Conservation (phyloP, 2,888 invertebrate genomes). For the Rhamnusium bicolor region DNA sequence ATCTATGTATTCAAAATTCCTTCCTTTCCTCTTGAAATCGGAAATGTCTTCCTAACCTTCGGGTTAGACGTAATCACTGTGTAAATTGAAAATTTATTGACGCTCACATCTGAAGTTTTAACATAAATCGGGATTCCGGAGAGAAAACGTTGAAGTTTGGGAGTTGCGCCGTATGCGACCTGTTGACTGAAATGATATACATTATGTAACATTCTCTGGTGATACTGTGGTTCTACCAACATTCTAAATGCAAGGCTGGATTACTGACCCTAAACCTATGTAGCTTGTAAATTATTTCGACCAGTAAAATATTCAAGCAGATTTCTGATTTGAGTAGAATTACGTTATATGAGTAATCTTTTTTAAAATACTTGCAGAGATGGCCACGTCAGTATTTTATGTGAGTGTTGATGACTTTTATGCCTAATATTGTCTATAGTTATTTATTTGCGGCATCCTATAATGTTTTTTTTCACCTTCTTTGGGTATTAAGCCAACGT, state of each 20-base stretch:
- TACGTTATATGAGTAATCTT: too few species aligned
- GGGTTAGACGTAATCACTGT: not conserved
- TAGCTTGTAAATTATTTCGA: not conserved
- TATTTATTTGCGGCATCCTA: too few species aligned
- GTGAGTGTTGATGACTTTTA: too few species aligned
- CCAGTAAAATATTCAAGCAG: not conserved
- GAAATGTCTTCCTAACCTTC: not conserved
- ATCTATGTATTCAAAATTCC: not conserved
- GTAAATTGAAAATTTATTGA: not conserved
- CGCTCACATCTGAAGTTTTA: not conserved
- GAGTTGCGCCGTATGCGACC: not conserved
- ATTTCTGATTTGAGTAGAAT: not conserved
- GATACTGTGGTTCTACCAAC: not conserved
- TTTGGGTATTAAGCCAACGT: too few species aligned
- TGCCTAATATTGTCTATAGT: too few species aligned
- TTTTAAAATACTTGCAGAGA: too few species aligned
- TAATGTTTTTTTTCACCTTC: too few species aligned
- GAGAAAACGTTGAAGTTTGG: not conserved
- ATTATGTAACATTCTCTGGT: not conserved
- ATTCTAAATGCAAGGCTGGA: not conserved
- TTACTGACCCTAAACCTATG: not conserved
- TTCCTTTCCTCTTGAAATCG: not conserved
- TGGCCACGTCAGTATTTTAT: too few species aligned
- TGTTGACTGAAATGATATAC: constrained; percentile 2
- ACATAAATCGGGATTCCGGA: not conserved